phyloP scores from a whole-genome alignment of 35 echinoderm and acorn worm species.

The Hemicentrotus pulcherrimus region DNA sequence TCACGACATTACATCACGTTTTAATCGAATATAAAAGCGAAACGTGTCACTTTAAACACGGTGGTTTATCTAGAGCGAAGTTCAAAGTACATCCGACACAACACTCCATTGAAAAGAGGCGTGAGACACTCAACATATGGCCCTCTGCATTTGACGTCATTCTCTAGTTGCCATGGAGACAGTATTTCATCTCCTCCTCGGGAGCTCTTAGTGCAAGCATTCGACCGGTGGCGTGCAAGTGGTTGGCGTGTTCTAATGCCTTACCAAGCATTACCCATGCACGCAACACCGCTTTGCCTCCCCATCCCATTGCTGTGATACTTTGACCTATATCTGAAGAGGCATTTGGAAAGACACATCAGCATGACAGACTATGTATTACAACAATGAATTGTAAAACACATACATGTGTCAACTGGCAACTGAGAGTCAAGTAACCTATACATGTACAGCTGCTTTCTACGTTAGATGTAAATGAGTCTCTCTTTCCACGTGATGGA shows the following conservation, averaged over 20 bases:
- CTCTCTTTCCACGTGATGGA: background rate
- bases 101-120: conserved; percentile 6
- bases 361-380: background rate
- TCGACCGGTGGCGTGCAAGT: conserved; percentile 13
- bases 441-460: background rate
- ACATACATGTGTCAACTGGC: background rate
- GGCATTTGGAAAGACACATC: conserved; percentile 14
- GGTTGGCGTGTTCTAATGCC: background rate
- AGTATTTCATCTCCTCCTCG: background rate
- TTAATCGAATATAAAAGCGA: background rate
- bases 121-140: conserved; percentile 49
- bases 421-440: background rate
- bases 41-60: conserved; percentile 11
- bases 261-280: background rate
- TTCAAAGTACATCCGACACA: conserved; percentile 40
- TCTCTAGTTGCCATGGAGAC: conserved; percentile 24
- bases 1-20: background rate
- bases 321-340: conserved; percentile 4
- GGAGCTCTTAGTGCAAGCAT: background rate
- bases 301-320: background rate
- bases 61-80: conserved; percentile 11
- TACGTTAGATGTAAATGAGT: background rate
- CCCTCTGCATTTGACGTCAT: conserved; percentile 43
- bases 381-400: background rate
- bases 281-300: background rate